Evolutionary conservation across 2,113 vertebrate species (phyloP).

Genomic region (Colinus virginianus): DNA sequence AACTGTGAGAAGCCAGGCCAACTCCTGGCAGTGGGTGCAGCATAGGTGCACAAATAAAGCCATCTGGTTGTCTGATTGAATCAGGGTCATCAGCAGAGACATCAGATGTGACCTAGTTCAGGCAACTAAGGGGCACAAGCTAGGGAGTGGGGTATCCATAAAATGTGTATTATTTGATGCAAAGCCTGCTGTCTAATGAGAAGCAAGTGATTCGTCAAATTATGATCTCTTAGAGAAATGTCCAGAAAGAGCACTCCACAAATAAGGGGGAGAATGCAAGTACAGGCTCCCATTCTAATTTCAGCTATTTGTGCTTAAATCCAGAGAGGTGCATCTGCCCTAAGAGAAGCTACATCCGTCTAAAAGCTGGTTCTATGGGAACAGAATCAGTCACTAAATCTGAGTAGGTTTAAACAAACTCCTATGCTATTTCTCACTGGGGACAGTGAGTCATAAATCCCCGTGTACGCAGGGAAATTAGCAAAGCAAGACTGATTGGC

Average conservation of each 20-base stretch:
- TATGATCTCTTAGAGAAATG: background rate
- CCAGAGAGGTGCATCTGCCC: background rate
- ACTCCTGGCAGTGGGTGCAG: conserved; percentile 25
- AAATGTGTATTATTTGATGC: conserved; percentile 44
- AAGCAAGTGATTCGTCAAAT: conserved; percentile 32
- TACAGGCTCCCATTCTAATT: conserved; percentile 17
- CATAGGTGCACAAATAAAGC: conserved; percentile 52
- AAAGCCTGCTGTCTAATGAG: conserved; percentile 24
- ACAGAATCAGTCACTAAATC: conserved; percentile 43
- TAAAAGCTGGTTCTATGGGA: conserved; percentile 50
- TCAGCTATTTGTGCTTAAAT: conserved; percentile 15
- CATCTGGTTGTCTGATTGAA: conserved; percentile 63
- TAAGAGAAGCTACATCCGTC: conserved; percentile 2
- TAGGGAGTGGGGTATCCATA: conserved; percentile 10
- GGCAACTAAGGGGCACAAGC: conserved; percentile 19
- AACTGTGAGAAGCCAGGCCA: conserved; percentile 20
- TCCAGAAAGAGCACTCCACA: conserved; percentile 27
- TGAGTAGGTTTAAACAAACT: conserved; percentile 53
- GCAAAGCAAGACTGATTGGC: conserved; percentile 51
- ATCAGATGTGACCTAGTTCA: conserved; percentile 57
- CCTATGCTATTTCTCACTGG: conserved; percentile 41
- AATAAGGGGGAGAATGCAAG: background rate
- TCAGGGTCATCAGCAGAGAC: conserved; percentile 53
- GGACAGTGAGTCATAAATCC: conserved; percentile 66
- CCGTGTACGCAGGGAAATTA: conserved; percentile 48